These are phyloP conservation scores for Ceratina australensis DNA, from an alignment of 1,140 invertebrate genomes.

Conservation along the genomic window DNA sequence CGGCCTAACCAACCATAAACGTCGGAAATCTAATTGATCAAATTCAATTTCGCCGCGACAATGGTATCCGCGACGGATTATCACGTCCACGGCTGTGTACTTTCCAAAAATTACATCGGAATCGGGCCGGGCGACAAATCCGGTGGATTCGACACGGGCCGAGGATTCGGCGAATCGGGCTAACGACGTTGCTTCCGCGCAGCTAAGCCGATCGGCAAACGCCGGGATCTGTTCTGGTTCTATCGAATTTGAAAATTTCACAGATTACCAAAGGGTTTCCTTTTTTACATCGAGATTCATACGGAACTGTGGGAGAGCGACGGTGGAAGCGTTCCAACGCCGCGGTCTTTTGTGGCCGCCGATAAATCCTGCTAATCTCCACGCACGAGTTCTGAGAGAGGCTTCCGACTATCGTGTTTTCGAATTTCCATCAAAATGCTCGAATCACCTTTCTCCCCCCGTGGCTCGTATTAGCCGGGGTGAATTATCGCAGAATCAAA, in stretches of 20 bases:
- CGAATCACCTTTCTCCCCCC: constrained; percentile 42
- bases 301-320: background rate
- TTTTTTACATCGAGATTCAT: background rate
- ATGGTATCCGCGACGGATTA: constrained; percentile 60
- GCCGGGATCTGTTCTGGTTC: background rate
- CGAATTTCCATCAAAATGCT: constrained; percentile 62
- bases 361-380: constrained; percentile 48
- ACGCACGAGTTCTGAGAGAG: constrained; percentile 31
- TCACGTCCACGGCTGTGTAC: constrained; percentile 45
- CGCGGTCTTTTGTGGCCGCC: background rate
- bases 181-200: constrained; percentile 30
- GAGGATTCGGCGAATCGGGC: constrained; percentile 52
- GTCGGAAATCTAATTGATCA: constrained; percentile 76
- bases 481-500: constrained; percentile 79
- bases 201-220: constrained; percentile 46
- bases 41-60: constrained; percentile 77
- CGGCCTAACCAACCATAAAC: constrained; percentile 78
- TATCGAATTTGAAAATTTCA: background rate
- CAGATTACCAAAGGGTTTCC: background rate
- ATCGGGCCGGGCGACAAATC: constrained; percentile 46
- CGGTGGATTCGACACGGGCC: constrained; percentile 48
- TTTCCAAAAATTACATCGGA: constrained; percentile 70
- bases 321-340: background rate
- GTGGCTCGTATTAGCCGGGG: constrained; percentile 67
- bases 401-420: constrained; percentile 38